phyloP scores from a whole-genome alignment of 2,888 invertebrate genomes.

The Girardia tigrina region DNA sequence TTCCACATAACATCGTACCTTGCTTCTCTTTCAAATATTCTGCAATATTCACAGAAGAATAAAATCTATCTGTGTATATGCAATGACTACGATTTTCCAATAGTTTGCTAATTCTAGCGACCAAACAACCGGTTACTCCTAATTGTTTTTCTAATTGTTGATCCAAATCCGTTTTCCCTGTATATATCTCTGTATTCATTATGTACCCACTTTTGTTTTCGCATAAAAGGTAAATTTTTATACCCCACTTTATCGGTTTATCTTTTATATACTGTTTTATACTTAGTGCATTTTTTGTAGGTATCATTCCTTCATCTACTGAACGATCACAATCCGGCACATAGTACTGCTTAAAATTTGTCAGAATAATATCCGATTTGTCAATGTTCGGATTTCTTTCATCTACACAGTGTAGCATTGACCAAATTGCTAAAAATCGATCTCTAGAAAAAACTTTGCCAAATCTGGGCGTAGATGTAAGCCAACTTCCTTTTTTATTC shows the following conservation, averaged over 20 bases:
- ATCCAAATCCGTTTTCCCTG: no score
- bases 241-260: no score
- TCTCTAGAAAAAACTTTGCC: conserved; percentile 34
- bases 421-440: conserved; percentile 37
- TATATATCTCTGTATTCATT: no score
- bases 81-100: no score
- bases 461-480: conserved; percentile 37
- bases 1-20: conserved; percentile 28
- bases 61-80: conserved; percentile 36
- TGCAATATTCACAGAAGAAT: conserved; percentile 33
- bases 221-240: no score
- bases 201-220: no score
- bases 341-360: conserved; percentile 35
- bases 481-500: conserved; percentile 18
- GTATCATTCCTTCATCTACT: conserved; percentile 38
- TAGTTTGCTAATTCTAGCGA: no score
- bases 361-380: conserved; percentile 36
- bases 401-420: conserved; percentile 37
- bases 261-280: no score
- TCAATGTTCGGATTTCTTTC: conserved; percentile 36
- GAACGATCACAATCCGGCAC: conserved; percentile 33
- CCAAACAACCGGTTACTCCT: no score
- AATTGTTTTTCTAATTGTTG: no score
- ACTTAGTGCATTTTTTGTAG: conserved; percentile 38
- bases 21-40: conserved; percentile 29